Evolutionary conservation across 2,797 vertebrate species (phyloP).

Genomic region (Siniperca scherzeri): DNA sequence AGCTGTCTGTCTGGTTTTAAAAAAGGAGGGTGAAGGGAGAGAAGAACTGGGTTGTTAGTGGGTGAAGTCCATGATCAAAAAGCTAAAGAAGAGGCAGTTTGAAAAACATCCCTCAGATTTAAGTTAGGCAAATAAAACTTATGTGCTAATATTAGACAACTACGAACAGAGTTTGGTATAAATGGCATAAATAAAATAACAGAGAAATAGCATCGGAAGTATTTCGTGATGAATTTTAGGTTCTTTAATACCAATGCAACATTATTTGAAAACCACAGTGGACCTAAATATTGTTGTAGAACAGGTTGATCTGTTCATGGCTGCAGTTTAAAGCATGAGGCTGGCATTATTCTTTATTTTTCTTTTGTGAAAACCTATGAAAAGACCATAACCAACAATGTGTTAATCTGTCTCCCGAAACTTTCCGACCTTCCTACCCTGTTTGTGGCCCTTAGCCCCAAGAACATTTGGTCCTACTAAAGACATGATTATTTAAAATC

Average conservation of each 20-base stretch:
- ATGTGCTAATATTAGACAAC: neutral
- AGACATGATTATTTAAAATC: neutral
- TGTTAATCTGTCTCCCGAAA: neutral
- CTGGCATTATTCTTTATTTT: neutral
- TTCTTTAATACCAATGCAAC: neutral
- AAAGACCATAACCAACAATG: neutral
- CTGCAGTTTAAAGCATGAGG: neutral
- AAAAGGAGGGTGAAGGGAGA: slow-evolving; percentile 13
- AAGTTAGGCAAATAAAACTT: neutral
- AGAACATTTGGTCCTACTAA: neutral
- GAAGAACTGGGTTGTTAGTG: slow-evolving; percentile 27
- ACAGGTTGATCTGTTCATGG: neutral
- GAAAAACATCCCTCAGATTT: neutral
- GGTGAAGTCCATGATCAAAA: slow-evolving; percentile 48
- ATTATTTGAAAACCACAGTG: neutral
- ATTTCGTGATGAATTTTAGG: neutral
- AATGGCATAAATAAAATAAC: neutral
- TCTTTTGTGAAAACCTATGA: neutral
- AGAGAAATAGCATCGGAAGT: neutral
- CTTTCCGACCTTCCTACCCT: neutral
- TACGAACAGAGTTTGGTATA: neutral
- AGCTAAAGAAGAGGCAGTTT: neutral
- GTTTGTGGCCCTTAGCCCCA: neutral
- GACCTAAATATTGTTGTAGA: neutral
- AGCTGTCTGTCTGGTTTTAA: slow-evolving; percentile 23